A percentile compares a stretch with the other conserved stretches of the same genome.
phyloP scores from a whole-genome alignment of 2,113 vertebrate species.

The Nestor notabilis region DNA sequence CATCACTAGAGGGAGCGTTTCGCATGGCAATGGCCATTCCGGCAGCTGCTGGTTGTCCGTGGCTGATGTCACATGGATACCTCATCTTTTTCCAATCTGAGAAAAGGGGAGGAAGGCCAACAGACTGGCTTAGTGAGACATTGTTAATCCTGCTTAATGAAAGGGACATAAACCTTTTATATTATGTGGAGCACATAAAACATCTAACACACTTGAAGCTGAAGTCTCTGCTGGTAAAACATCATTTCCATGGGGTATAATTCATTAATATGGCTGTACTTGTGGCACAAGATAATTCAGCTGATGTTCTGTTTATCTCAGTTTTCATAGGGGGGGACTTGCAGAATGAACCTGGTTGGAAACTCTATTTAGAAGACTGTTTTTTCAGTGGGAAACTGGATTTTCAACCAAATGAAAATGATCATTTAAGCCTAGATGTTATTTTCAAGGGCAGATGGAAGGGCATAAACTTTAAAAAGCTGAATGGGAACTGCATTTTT shows the following conservation, averaged over 20 bases:
- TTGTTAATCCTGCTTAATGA: slow-evolving; percentile 8
- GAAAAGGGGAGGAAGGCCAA: neutral
- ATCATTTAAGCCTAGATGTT: neutral
- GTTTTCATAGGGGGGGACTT: neutral
- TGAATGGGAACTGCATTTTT: neutral
- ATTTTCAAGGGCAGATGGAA: neutral
- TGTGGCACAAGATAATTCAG: neutral
- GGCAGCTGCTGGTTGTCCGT: neutral
- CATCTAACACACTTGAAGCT: neutral
- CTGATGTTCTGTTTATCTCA: neutral
- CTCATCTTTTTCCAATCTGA: slow-evolving; percentile 23
- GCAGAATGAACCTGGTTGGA: neutral
- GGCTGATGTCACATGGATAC: neutral
- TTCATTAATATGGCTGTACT: neutral
- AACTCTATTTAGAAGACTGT: neutral
- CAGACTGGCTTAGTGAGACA: neutral
- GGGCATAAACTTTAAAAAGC: neutral
- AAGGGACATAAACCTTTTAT: slow-evolving; percentile 23
- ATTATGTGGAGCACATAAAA: neutral
- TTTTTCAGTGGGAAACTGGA: neutral
- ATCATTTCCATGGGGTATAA: neutral
- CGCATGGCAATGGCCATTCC: neutral
- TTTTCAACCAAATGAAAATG: neutral
- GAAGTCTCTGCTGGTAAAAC: slow-evolving; percentile 4
- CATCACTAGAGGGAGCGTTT: slow-evolving; percentile 48